phyloP scores from a whole-genome alignment of 2,797 vertebrate genomes.

The Semaprochilodus insignis region DNA sequence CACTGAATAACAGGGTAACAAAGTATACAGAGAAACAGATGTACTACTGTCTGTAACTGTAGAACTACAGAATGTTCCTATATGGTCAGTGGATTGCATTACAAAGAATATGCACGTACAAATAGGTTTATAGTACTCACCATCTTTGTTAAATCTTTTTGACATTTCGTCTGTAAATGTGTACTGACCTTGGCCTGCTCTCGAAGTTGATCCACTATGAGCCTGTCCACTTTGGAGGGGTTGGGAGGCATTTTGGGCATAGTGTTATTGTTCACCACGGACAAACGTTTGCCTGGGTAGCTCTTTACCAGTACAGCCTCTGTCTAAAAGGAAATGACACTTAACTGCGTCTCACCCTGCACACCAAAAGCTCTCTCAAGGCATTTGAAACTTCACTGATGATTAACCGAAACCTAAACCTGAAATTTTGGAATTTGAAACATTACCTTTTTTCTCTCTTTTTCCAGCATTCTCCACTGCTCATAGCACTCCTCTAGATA shows the following conservation, averaged over 20 bases:
- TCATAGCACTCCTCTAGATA: slow-evolving; percentile 89
- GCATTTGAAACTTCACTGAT: neutral
- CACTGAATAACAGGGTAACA: too few species aligned
- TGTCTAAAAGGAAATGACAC: slow-evolving; percentile 75
- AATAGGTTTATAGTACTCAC: too few species aligned
- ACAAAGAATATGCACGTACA: too few species aligned
- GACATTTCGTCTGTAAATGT: neutral
- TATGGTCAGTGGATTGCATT: too few species aligned
- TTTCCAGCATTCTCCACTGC: slow-evolving; percentile 88
- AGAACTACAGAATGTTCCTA: too few species aligned
- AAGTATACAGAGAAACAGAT: too few species aligned
- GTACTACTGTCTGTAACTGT: too few species aligned
- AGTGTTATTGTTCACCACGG: slow-evolving; percentile 74
- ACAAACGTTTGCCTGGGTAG: slow-evolving; percentile 82
- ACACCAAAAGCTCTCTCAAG: neutral
- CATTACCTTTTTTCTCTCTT: slow-evolving; percentile 89
- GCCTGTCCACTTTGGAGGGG: slow-evolving; percentile 86
- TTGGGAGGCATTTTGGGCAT: slow-evolving; percentile 85
- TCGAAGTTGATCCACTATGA: slow-evolving; percentile 88
- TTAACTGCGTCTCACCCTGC: neutral
- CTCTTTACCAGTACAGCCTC: slow-evolving; percentile 84
- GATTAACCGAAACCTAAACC: neutral
- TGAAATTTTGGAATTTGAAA: neutral
- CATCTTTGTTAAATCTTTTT: neutral
- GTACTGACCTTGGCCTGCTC: slow-evolving; percentile 89